Percentiles rank a stretch among this genome's conserved stretches.
Evolutionary conservation across 2,113 vertebrate genomes (phyloP).

Genomic region (Gallinago undulata): DNA sequence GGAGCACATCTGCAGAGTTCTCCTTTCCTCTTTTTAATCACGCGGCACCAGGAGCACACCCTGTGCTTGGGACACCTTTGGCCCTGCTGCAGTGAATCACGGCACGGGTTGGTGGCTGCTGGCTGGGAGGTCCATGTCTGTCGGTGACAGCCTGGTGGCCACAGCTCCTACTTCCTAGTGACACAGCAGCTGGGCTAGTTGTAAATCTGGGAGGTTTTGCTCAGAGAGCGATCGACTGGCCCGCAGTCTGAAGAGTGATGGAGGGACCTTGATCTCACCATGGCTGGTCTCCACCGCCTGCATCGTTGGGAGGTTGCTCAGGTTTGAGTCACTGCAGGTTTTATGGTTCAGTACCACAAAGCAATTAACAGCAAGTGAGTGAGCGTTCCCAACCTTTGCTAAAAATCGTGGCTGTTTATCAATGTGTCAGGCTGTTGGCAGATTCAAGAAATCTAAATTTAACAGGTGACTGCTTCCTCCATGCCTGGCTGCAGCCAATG

Average conservation of each 20-base stretch:
- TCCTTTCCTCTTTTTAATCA: neutral
- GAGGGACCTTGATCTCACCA: constrained; percentile 30
- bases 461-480: constrained; percentile 68
- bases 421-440: constrained; percentile 77
- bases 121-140: neutral
- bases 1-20: neutral
- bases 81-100: neutral
- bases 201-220: constrained; percentile 20
- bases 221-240: neutral
- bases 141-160: neutral
- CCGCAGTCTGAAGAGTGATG: neutral
- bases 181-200: neutral
- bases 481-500: constrained; percentile 64
- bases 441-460: constrained; percentile 82
- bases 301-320: neutral
- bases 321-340: constrained; percentile 42
- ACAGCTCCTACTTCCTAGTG: neutral
- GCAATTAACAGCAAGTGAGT: constrained; percentile 71
- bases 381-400: constrained; percentile 63
- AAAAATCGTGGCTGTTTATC: constrained; percentile 73
- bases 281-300: neutral
- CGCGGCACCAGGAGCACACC: rapidly evolving
- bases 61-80: neutral
- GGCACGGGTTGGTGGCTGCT: neutral
- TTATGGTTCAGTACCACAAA: constrained; percentile 70